Conservation (phyloP, 2,113 vertebrate genomes). For the Oenanthe melanoleuca region DNA sequence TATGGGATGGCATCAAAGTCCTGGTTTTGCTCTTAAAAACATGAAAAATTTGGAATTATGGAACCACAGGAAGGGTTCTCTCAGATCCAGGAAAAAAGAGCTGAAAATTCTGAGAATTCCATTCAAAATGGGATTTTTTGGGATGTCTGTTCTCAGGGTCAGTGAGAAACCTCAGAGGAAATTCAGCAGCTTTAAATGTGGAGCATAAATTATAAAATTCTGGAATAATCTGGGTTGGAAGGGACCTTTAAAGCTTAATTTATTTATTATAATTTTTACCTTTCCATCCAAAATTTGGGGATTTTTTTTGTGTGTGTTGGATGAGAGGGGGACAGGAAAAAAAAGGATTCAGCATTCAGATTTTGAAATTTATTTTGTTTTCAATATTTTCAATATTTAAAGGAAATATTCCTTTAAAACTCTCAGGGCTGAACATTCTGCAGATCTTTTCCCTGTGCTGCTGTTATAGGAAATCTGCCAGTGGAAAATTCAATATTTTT, state of each 20-base stretch:
- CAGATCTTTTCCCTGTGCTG: background rate
- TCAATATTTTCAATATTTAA: background rate
- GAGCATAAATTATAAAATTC: fast-evolving
- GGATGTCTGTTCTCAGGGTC: background rate
- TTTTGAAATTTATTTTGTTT: background rate
- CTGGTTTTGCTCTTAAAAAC: background rate
- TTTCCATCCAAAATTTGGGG: background rate
- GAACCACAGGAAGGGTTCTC: background rate
- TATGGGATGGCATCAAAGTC: background rate
- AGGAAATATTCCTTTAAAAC: background rate
- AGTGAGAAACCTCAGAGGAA: fast-evolving
- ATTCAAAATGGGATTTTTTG: background rate
- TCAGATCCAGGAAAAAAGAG: background rate
- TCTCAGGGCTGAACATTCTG: fast-evolving
- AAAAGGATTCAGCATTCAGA: background rate
- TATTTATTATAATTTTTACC: background rate
- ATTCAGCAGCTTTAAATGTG: background rate
- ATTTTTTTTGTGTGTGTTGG: background rate
- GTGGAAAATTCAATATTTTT: background rate
- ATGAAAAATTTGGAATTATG: background rate
- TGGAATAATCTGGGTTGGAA: background rate
- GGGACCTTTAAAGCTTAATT: background rate
- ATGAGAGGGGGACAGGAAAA: background rate
- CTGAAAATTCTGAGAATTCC: background rate
- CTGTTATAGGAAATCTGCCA: fast-evolving